Conservation (phyloP, 2,888 invertebrate genomes). For the Iselma pallidipennis region DNA sequence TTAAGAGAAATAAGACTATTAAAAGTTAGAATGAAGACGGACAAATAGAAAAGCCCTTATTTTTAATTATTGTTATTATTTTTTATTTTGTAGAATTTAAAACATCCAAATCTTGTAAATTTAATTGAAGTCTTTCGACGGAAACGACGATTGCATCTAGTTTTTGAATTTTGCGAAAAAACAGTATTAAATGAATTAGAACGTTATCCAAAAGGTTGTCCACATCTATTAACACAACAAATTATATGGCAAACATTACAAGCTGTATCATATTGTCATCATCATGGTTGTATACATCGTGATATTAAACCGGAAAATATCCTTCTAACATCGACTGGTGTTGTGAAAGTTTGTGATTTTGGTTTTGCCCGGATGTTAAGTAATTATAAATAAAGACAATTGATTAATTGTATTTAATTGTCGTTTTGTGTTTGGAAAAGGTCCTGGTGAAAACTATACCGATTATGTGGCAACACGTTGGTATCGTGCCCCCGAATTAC, state of each 20-base stretch:
- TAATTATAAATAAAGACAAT: constrained; percentile 51
- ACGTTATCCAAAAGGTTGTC: constrained; percentile 85
- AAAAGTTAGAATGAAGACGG: constrained; percentile 81
- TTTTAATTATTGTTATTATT: neutral
- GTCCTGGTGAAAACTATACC: constrained; percentile 96
- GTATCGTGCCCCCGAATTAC: constrained; percentile 96
- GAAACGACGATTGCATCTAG: constrained; percentile 93
- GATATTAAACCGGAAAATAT: constrained; percentile 99
- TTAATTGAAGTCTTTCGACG: constrained; percentile 96
- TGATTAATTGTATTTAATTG: constrained; percentile 4
- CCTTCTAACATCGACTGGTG: constrained; percentile 86
- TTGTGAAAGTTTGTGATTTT: constrained; percentile 97
- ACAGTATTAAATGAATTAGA: constrained; percentile 97
- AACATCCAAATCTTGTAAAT: constrained; percentile 97
- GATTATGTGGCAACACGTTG: constrained; percentile 99
- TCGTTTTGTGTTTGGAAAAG: constrained; percentile 53
- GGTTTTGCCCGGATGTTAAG: constrained; percentile 97
- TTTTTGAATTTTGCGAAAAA: constrained; percentile 98
- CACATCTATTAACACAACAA: constrained; percentile 87
- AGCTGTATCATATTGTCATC: constrained; percentile 96
- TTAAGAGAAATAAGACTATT: constrained; percentile 91
- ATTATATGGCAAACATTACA: constrained; percentile 95
- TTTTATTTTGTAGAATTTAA: constrained; percentile 75
- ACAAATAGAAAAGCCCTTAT: too few relatives aligned
- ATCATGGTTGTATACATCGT: constrained; percentile 93